Base-by-base conservation (phyloP, 2,888 invertebrate genomes). In the Polylopha cassiicola region DNA sequence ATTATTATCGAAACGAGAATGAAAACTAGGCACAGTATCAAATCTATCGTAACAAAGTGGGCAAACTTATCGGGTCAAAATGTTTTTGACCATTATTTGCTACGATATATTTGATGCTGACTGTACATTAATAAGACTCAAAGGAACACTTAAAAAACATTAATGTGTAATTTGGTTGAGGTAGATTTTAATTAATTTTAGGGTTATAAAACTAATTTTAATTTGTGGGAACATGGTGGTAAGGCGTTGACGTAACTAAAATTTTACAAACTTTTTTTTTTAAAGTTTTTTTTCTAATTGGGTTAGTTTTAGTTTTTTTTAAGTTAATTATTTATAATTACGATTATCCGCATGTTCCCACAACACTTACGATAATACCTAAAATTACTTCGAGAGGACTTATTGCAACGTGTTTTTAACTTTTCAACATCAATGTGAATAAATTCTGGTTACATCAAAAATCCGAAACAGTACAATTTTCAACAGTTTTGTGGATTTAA, bases 91-190 rank as follows among this genome's bases (percentile, higher is more conserved):
- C n/a, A n/a, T n/a, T n/a, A n/a, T n/a, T 77, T 74, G 78, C 67
- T 75, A 73, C 64, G n/a, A n/a, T n/a, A n/a, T n/a, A n/a, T n/a
- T n/a, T n/a, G n/a, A n/a, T n/a, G n/a, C n/a, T n/a, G n/a, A n/a
- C n/a, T n/a, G n/a, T n/a, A n/a, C n/a, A n/a, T n/a, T 76, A 77
- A 74, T 77, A 80, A 80, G 79, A 82, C 76, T 78, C 75, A 80
- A 80, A 78, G 76, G 77, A 82, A 81, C 78, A 79, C 81, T 82
- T 82, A 84, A 53, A 81, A 68, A 72, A 82, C 73, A 65, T 79
- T 81, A 80, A 77, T 73, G 78, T 81, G 78, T 81, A 81, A 77
- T 82, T 81, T 82, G 73, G 75, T 80, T 84, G 84, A 84, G 84
- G 84, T 84, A 84, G 82, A 82, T 84, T 78, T 66, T 70, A 74